These are phyloP conservation scores for Calosoma granatense DNA, from an alignment of 1,140 invertebrate species.

Conservation along the genomic window DNA sequence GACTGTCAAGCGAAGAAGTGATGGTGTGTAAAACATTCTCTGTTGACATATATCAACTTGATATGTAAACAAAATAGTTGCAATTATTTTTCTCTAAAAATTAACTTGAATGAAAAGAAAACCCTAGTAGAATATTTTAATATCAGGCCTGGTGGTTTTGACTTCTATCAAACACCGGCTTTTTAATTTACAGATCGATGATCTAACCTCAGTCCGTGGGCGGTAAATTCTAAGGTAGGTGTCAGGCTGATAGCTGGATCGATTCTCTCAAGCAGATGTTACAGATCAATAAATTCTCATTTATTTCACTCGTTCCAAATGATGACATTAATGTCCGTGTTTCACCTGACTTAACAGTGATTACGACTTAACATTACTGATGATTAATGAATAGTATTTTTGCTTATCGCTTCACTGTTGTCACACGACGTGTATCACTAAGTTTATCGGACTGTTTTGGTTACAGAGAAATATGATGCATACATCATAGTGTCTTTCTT, in stretches of 20 bases:
- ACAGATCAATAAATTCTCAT: no score
- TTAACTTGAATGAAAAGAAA: slow-evolving; percentile 4
- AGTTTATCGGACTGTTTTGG: slow-evolving; percentile 33
- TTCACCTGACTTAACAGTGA: slow-evolving; percentile 30
- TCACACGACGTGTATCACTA: not conserved
- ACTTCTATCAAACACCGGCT: slow-evolving; percentile 40
- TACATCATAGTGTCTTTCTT: slow-evolving; percentile 99
- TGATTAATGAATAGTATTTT: slow-evolving; percentile 9
- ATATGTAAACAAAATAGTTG: no score
- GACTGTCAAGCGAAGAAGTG: slow-evolving; percentile 93
- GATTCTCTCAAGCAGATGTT: no score
- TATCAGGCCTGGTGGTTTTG: not conserved
- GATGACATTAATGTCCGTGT: slow-evolving; percentile 30
- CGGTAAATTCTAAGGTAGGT: not conserved
- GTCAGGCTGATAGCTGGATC: not conserved
- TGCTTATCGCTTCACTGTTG: slow-evolving; percentile 6
- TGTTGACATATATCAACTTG: slow-evolving; percentile 3
- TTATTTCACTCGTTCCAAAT: no score
- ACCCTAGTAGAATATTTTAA: not conserved
- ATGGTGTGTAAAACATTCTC: slow-evolving; percentile 60
- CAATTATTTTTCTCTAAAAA: no score
- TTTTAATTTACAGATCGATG: slow-evolving; percentile 45
- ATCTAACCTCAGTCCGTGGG: slow-evolving; percentile 23
- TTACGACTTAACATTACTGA: slow-evolving; percentile 22
- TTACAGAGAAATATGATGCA: slow-evolving; percentile 95